Evolutionary conservation across 2,113 vertebrate species (phyloP).

Genomic region (Aptenodytes forsteri): DNA sequence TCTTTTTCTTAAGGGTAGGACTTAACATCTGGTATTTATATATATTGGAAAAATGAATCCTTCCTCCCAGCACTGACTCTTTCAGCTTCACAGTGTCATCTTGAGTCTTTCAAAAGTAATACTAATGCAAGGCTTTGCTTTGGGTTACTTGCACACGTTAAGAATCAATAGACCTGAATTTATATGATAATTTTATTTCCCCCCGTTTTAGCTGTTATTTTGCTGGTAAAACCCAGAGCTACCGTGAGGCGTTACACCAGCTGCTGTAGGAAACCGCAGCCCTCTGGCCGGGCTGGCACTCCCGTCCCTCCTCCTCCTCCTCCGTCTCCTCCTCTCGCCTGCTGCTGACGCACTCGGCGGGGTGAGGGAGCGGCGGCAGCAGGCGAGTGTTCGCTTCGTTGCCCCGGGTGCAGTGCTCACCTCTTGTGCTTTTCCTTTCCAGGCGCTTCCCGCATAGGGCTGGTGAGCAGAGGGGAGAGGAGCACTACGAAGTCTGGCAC

Average conservation of each 20-base stretch:
- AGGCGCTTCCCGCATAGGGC: neutral
- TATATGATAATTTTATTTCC: accelerated
- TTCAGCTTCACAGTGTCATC: neutral
- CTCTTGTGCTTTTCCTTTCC: neutral
- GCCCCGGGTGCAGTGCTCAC: neutral
- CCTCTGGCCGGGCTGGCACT: neutral
- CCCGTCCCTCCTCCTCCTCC: neutral
- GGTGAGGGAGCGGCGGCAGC: neutral
- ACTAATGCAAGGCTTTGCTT: neutral
- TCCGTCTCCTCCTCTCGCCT: neutral
- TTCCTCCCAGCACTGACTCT: neutral
- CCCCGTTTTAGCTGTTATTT: accelerated
- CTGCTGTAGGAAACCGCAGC: neutral
- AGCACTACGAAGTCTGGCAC: accelerated
- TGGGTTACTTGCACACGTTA: neutral
- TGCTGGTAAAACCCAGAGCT: neutral
- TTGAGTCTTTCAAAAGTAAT: neutral
- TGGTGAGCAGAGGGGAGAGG: neutral
- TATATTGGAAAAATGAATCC: neutral
- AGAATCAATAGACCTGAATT: neutral
- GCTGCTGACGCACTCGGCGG: neutral
- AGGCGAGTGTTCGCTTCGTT: accelerated
- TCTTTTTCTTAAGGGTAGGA: neutral
- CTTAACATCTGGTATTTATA: neutral
- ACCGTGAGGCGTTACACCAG: neutral